Percentiles rank a stretch among this genome's conserved stretches.
Conservation (phyloP, 37 sponge, comb jelly and placozoan species). For the Crambe crambe region DNA sequence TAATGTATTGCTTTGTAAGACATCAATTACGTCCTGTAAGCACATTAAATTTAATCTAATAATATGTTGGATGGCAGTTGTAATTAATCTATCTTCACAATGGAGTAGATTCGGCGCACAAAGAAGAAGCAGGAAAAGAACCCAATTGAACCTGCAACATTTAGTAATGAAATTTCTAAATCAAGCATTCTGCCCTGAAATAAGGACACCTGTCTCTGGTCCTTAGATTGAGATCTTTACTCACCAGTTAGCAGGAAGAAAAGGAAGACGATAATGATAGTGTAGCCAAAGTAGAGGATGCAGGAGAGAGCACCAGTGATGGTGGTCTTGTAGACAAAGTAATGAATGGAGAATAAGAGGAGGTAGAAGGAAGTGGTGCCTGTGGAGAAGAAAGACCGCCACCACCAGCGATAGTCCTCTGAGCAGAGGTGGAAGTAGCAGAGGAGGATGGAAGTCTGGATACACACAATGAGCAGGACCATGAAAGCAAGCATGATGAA, state of each 20-base stretch:
- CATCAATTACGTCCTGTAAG: no score
- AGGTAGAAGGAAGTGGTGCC: constrained; percentile 83
- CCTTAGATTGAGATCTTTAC: no score
- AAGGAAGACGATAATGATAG: constrained; percentile 81
- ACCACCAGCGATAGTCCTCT: constrained; percentile 99
- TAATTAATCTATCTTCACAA: constrained; percentile 92
- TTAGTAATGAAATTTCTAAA: no score
- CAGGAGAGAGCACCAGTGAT: constrained; percentile 78
- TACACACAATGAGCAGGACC: constrained; percentile 85
- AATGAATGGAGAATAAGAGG: constrained; percentile 89
- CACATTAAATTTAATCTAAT: no score
- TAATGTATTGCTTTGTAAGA: no score
- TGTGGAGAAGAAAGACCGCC: constrained; percentile 96
- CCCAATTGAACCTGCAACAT: constrained; percentile 87
- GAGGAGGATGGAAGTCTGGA: constrained; percentile 91
- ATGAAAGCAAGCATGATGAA: constrained; percentile 94
- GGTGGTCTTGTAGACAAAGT: constrained; percentile 80
- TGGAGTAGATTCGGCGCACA: constrained; percentile 95
- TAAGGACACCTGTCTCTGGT: neutral
- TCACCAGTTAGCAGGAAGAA: constrained; percentile 92
- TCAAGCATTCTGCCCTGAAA: no score
- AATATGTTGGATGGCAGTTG: no score
- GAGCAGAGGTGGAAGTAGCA: constrained; percentile 99
- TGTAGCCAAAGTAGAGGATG: constrained; percentile 97
- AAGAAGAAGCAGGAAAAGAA: constrained; percentile 87